Evolutionary conservation across 37 sponge, comb jelly and placozoan species (phyloP), one percentile per base, ranked within the genome.

Genomic region (Haliclona indistincta): DNA sequence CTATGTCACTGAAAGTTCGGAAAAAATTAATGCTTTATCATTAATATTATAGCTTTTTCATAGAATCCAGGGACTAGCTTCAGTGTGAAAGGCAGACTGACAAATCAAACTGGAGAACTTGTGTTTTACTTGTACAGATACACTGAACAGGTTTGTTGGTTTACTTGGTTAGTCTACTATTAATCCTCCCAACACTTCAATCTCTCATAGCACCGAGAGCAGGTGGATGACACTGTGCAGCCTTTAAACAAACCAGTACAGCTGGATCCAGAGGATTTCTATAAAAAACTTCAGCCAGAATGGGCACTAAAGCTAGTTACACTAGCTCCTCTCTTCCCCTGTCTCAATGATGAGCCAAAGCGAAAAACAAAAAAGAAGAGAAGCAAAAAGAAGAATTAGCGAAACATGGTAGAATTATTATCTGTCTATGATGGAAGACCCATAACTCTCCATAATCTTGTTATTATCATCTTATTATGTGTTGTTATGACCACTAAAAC

Each of bases 31-130:
- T 38, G 1, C 56, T 4, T 25, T 39, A 5, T 56, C 63, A 4
- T 8, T 43, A 2, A 3, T 56, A 52, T 45, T 44, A 25, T 58
- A 25, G 25, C 38, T n/a, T n/a, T 28, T 41, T 33, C 52, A 45
- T 54, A 90, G 86, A 56, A 62, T 52, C 82, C 82, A 44, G 91
- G 91, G 2, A 22, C 44, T 7, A 76, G 26, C 61, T 84, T 84
- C 43, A 90, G 85, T 61, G 63, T 90, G 17, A 75, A 72, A 38
- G 90, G 90, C 6, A 84, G 72, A 72, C 61, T 90, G 36, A 81
- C 2, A 45, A 34, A 33, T 34, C 40, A 37, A 7, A 58, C 75
- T 2, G 45, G 68, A 28, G 54, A 11, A n/a, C 81, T 74, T 44
- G 29, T 35, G 3, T 88, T 88, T 72, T 69, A 82, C 26, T 64